Conservation (phyloP, 2,888 invertebrate species). For the Pollenia amentaria region DNA sequence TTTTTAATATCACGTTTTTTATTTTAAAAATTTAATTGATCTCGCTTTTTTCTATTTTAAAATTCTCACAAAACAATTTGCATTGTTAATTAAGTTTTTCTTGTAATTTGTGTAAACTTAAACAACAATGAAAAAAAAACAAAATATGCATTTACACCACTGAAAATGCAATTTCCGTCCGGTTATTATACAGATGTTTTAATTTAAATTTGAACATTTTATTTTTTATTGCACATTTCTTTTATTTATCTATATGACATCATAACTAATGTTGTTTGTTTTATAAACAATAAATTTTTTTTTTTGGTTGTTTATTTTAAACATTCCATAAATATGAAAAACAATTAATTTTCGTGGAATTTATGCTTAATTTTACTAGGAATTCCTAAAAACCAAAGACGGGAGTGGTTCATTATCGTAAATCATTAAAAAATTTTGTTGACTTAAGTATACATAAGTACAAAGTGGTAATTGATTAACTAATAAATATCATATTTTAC, state of each 20-base stretch:
- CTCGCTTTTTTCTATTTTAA: too few relatives aligned
- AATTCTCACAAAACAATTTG: too few relatives aligned
- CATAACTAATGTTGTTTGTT: constrained; percentile 35
- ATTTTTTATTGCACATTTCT: constrained; percentile 28
- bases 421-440: too few relatives aligned
- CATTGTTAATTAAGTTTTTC: too few relatives aligned
- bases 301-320: neutral
- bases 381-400: too few relatives aligned
- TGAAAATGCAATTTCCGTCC: constrained; percentile 47
- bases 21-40: too few relatives aligned
- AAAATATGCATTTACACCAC: constrained; percentile 6
- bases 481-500: too few relatives aligned
- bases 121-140: neutral
- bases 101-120: neutral
- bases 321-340: constrained; percentile 42
- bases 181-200: constrained; percentile 32
- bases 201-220: constrained; percentile 22
- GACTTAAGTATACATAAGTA: too few relatives aligned
- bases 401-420: too few relatives aligned
- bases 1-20: too few relatives aligned
- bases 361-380: neutral
- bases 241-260: constrained; percentile 49
- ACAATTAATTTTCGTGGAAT: neutral
- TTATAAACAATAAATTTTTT: constrained; percentile 30
- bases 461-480: too few relatives aligned